Percentiles rank a stretch among this genome's conserved stretches.
These are phyloP conservation scores for Bubalus kerabau DNA, from an alignment of 2,113 vertebrate species.

Conservation along the genomic window DNA sequence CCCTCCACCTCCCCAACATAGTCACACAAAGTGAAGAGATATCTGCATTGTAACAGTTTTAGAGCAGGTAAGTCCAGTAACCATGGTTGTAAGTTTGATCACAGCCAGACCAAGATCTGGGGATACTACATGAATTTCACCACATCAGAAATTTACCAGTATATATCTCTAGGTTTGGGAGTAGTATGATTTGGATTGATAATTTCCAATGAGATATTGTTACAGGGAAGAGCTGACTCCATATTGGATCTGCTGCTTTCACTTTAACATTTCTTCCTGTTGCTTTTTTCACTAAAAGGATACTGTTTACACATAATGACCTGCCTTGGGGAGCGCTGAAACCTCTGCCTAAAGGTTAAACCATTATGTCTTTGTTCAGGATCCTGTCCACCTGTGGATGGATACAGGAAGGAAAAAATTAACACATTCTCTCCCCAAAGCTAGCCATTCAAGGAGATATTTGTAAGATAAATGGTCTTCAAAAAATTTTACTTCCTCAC, in stretches of 20 bases:
- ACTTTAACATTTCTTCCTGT: neutral
- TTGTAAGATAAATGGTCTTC: neutral
- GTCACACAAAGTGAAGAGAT: neutral
- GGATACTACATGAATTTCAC: neutral
- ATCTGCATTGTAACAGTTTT: neutral
- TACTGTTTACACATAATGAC: neutral
- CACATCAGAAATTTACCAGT: neutral
- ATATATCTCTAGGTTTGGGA: neutral
- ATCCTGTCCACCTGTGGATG: neutral
- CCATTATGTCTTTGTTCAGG: neutral
- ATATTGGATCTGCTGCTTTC: neutral
- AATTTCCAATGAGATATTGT: neutral
- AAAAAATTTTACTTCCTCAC: neutral
- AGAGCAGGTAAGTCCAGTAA: neutral
- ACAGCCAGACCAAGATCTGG: neutral
- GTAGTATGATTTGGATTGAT: neutral
- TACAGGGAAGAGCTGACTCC: neutral
- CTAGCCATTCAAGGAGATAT: neutral
- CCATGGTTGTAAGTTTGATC: neutral
- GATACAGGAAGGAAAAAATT: neutral
- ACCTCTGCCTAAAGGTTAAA: neutral
- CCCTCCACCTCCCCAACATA: neutral
- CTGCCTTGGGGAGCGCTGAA: neutral
- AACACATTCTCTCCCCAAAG: neutral
- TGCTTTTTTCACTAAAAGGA: neutral